phyloP scores from a whole-genome alignment of 2,888 invertebrate genomes.

The Drosophila limbata region DNA sequence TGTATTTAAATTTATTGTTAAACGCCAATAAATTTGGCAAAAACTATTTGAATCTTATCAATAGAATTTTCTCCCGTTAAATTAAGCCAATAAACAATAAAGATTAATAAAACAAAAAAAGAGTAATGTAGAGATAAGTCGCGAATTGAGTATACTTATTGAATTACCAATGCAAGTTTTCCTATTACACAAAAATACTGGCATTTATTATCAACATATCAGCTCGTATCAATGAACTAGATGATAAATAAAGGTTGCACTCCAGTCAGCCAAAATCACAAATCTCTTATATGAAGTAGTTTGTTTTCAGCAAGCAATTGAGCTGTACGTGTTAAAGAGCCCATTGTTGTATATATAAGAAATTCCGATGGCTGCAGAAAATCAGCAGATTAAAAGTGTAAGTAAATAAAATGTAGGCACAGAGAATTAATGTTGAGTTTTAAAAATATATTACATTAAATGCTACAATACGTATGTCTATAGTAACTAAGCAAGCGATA shows the following conservation, averaged over 20 bases:
- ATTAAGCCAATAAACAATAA: slow-evolving; percentile 36
- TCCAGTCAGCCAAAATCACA: neutral
- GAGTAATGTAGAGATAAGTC: slow-evolving; percentile 36
- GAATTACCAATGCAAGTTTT: slow-evolving; percentile 45
- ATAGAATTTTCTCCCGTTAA: slow-evolving; percentile 10
- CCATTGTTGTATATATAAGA: slow-evolving; percentile 3
- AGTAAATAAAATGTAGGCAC: slow-evolving; percentile 40
- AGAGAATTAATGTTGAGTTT: slow-evolving; percentile 15
- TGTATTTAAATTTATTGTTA: neutral
- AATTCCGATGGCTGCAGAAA: slow-evolving; percentile 46
- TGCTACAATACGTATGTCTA: slow-evolving; percentile 55
- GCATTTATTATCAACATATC: slow-evolving; percentile 59
- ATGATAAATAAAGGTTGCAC: slow-evolving; percentile 37
- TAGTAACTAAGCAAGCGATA: slow-evolving; percentile 63
- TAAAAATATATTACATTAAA: slow-evolving; percentile 39
- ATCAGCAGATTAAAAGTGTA: slow-evolving; percentile 38
- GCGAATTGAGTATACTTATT: slow-evolving; percentile 29
- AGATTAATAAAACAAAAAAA: slow-evolving; percentile 26
- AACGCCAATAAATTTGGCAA: slow-evolving; percentile 12
- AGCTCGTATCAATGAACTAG: slow-evolving; percentile 29
- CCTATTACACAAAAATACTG: slow-evolving; percentile 20
- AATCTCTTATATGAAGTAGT: slow-evolving; percentile 36
- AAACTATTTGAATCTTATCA: slow-evolving; percentile 40
- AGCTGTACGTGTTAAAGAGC: slow-evolving; percentile 21
- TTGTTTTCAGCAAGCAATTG: slow-evolving; percentile 25